These are phyloP conservation scores for Micromesistius poutassou DNA, from an alignment of 2,797 vertebrate genomes.

Conservation along the genomic window DNA sequence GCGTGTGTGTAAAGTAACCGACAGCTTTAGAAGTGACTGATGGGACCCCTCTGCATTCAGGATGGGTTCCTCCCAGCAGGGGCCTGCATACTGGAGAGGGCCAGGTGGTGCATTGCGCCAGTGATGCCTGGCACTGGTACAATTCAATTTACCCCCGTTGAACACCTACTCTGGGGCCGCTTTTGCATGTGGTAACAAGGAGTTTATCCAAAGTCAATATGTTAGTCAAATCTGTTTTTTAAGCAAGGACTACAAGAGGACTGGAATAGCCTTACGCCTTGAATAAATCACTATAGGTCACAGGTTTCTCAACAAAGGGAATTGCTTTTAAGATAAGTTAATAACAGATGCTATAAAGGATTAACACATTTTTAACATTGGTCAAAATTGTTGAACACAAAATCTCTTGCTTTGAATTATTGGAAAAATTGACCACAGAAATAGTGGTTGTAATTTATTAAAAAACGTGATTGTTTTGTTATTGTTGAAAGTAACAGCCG, in stretches of 20 bases:
- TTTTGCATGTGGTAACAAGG: conserved; percentile 15
- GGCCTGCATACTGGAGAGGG: conserved; percentile 35
- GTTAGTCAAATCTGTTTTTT: neutral
- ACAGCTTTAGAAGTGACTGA: conserved; percentile 56
- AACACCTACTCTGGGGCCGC: conserved; percentile 16
- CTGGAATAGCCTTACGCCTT: neutral
- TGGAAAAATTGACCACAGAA: neutral
- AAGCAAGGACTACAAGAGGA: neutral
- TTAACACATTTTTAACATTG: neutral
- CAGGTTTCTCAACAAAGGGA: neutral
- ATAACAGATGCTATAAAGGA: neutral
- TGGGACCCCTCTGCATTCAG: conserved; percentile 59
- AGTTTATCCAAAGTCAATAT: neutral
- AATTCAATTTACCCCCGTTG: conserved; percentile 38
- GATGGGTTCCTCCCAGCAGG: conserved; percentile 65
- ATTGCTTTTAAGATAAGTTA: neutral
- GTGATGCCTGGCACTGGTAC: conserved; percentile 50
- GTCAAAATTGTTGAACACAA: neutral
- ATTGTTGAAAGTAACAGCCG: neutral
- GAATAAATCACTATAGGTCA: neutral
- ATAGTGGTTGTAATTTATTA: neutral
- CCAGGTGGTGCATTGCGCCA: conserved; percentile 77
- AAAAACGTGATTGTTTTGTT: neutral
- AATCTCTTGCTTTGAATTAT: neutral
- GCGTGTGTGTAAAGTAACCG: conserved; percentile 36